Evolutionary conservation across 2,113 vertebrate genomes (phyloP).

Genomic region (Tinamus guttatus): DNA sequence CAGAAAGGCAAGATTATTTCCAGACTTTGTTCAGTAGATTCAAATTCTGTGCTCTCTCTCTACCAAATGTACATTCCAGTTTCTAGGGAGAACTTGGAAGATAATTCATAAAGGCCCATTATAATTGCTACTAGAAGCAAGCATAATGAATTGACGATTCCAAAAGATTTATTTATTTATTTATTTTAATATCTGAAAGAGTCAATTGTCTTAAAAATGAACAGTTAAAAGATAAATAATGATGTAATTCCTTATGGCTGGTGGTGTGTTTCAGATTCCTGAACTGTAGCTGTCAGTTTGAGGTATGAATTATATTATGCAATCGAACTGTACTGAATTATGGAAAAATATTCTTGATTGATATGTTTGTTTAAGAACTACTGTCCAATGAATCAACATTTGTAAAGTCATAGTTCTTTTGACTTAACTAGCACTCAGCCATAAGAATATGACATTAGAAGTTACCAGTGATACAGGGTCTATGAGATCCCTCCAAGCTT

Average conservation of each 20-base stretch:
- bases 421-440: not conserved
- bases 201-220: not conserved
- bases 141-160: not conserved
- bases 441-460: not conserved
- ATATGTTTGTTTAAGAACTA: not conserved
- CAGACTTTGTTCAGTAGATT: not conserved
- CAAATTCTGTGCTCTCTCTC: not conserved
- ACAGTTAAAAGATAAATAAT: not conserved
- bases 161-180: not conserved
- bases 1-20: not conserved
- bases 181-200: not conserved
- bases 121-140: not conserved
- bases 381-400: not conserved
- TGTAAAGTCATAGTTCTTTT: not conserved
- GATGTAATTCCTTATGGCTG: not conserved
- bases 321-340: not conserved
- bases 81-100: not conserved
- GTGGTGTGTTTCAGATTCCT: not conserved
- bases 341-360: not conserved
- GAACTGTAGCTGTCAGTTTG: not conserved
- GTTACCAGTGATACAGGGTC: not conserved
- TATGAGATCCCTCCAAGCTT: not conserved
- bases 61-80: not conserved
- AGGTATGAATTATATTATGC: not conserved
- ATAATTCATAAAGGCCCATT: not conserved